A percentile compares a stretch with the other conserved stretches of the same genome.
Conservation (phyloP, 2,888 invertebrate genomes). For the Temnothorax ravouxi region DNA sequence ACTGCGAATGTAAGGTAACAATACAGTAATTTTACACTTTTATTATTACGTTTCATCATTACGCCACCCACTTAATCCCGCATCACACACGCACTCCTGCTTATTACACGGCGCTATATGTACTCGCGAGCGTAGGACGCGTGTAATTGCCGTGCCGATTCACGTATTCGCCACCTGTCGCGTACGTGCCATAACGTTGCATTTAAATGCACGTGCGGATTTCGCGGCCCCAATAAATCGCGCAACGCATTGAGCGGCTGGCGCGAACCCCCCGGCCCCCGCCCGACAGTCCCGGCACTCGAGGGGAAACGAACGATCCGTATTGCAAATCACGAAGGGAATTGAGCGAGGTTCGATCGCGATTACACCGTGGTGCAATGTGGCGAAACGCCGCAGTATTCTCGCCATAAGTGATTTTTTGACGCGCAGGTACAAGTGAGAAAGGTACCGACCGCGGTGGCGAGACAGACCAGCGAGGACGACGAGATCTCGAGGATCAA, state of each 20-base stretch:
- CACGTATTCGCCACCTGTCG: conserved; percentile 48
- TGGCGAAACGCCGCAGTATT: conserved; percentile 25
- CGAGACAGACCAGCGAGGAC: conserved; percentile 94
- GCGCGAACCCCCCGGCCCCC: background rate
- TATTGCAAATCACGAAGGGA: conserved; percentile 16
- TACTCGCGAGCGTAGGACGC: background rate
- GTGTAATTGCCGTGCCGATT: conserved; percentile 29
- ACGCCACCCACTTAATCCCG: conserved; percentile 28
- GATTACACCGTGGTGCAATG: background rate
- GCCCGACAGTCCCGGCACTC: background rate
- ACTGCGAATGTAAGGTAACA: conserved; percentile 54
- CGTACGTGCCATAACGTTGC: conserved; percentile 39
- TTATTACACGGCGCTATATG: background rate
- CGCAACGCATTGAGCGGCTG: conserved; percentile 12
- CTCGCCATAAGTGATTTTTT: conserved; percentile 55
- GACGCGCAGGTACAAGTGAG: conserved; percentile 81
- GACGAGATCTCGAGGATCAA: conserved; percentile 96
- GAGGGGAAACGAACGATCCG: background rate
- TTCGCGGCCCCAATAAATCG: conserved; percentile 41
- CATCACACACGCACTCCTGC: conserved; percentile 2
- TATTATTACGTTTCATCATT: conserved; percentile 42
- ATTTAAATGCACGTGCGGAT: conserved; percentile 52
- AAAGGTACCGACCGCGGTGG: conserved; percentile 87
- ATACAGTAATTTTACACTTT: conserved; percentile 61
- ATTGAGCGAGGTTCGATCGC: conserved; percentile 19